A percentile compares a stretch with the other conserved stretches of the same genome.
These are phyloP conservation scores for Chlamydotis undulata DNA, from an alignment of 2,113 vertebrate species.

Conservation along the genomic window DNA sequence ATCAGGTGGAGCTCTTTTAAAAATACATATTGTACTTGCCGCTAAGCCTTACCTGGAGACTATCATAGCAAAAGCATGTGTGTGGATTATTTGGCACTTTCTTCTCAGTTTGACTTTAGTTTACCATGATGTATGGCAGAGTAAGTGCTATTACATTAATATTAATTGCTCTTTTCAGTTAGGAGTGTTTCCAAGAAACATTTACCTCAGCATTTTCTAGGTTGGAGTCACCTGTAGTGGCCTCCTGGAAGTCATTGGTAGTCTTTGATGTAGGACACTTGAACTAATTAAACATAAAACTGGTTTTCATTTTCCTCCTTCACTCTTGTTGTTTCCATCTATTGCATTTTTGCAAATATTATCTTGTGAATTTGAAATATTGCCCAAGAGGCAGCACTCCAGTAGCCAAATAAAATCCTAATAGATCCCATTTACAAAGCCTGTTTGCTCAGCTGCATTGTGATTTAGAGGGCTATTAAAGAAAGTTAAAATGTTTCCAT, in stretches of 20 bases:
- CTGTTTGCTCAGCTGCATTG: constrained; percentile 36
- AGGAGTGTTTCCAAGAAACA: constrained; percentile 53
- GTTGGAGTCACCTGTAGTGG: constrained; percentile 23
- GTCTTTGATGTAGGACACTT: constrained; percentile 41
- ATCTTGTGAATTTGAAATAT: constrained; percentile 66
- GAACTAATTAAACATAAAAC: background rate
- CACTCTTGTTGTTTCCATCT: background rate
- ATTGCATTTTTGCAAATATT: constrained; percentile 59
- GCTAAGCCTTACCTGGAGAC: constrained; percentile 82
- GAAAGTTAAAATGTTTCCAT: constrained; percentile 26
- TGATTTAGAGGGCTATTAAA: constrained; percentile 33
- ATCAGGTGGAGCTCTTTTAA: constrained; percentile 77
- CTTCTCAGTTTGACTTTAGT: constrained; percentile 67
- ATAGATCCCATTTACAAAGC: constrained; percentile 55
- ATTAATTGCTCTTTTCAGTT: constrained; percentile 55
- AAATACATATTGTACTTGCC: constrained; percentile 75
- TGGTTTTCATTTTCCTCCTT: constrained; percentile 4
- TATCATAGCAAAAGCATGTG: constrained; percentile 72
- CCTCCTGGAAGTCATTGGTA: constrained; percentile 34
- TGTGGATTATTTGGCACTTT: constrained; percentile 75
- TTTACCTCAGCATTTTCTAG: constrained; percentile 74
- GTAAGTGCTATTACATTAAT: constrained; percentile 67
- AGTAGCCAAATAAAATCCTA: constrained; percentile 66
- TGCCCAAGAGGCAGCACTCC: constrained; percentile 69
- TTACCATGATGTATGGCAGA: constrained; percentile 51